A percentile compares a stretch with the other conserved stretches of the same genome.
Conservation (phyloP, 2,888 invertebrate genomes). For the Spodoptera littoralis region DNA sequence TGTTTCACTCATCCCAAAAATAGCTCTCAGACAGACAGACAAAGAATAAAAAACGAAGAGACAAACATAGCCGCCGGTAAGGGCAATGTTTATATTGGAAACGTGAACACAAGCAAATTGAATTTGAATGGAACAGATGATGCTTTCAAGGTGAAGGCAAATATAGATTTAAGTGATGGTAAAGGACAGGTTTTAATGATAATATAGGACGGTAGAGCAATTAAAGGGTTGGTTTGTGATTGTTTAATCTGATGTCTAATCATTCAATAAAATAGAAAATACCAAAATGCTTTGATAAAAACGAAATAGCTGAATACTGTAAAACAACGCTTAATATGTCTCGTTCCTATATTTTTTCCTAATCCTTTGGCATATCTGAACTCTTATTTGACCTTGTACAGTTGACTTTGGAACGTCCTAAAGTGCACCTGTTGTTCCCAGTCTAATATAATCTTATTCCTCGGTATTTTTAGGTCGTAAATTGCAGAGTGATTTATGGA, state of each 20-base stretch:
- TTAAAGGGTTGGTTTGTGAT: no score
- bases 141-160: slow-evolving; percentile 27
- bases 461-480: slow-evolving; percentile 10
- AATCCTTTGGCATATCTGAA: no score
- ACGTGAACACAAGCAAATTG: slow-evolving; percentile 40
- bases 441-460: not conserved
- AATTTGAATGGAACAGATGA: slow-evolving; percentile 8
- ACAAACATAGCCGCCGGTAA: slow-evolving; percentile 62
- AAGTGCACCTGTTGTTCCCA: slow-evolving; percentile 29
- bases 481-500: slow-evolving; percentile 5
- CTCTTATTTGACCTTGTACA: not conserved
- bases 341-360: no score
- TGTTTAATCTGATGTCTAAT: no score
- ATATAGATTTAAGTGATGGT: not conserved
- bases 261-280: no score
- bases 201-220: no score
- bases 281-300: no score
- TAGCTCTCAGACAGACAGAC: slow-evolving; percentile 63
- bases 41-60: slow-evolving; percentile 65
- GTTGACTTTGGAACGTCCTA: slow-evolving; percentile 22
- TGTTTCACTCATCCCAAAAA: slow-evolving; percentile 59
- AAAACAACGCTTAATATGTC: no score
- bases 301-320: no score
- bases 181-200: not conserved
- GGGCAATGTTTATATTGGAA: slow-evolving; percentile 65